A percentile compares a stretch with the other conserved stretches of the same genome.
Evolutionary conservation across 2,797 vertebrate genomes (phyloP).

Genomic region (Chanos chanos): DNA sequence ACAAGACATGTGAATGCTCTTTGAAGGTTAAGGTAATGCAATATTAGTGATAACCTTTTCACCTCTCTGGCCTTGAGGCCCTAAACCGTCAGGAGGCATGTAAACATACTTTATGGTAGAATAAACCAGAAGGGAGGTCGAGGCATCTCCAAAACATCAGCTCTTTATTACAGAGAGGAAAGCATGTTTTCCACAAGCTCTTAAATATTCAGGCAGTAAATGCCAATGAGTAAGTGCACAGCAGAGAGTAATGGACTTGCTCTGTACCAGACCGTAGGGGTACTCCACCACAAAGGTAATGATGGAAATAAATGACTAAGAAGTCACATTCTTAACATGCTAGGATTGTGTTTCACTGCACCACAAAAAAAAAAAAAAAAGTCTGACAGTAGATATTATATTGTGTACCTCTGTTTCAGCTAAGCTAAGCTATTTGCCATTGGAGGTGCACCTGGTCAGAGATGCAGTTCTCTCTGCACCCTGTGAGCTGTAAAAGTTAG

Average conservation of each 20-base stretch:
- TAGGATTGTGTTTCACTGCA: background rate
- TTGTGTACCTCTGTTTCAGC: background rate
- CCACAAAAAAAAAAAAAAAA: too few relatives aligned
- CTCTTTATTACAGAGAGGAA: slow-evolving; percentile 57
- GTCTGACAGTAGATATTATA: slow-evolving; percentile 11
- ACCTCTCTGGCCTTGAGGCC: slow-evolving; percentile 54
- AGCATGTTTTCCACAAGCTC: slow-evolving; percentile 54
- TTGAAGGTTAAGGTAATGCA: slow-evolving; percentile 54
- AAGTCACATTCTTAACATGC: background rate
- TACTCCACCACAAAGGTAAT: slow-evolving; percentile 14
- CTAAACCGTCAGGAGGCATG: slow-evolving; percentile 57
- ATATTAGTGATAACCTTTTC: slow-evolving; percentile 69
- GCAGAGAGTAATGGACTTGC: slow-evolving; percentile 52
- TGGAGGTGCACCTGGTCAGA: slow-evolving; percentile 19
- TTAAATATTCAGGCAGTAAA: slow-evolving; percentile 61
- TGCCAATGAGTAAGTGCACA: slow-evolving; percentile 60
- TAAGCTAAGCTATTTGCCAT: background rate
- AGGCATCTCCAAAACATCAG: slow-evolving; percentile 54
- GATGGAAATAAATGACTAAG: slow-evolving; percentile 12
- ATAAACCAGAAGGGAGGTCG: slow-evolving; percentile 66
- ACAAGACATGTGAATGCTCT: background rate
- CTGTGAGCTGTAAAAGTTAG: slow-evolving; percentile 1
- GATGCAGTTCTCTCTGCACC: background rate
- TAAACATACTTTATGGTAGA: slow-evolving; percentile 74
- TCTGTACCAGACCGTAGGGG: background rate